Evolutionary conservation across 2,888 invertebrate species (phyloP), one percentile per base, ranked within the genome.

Genomic region (Protonemura montana): DNA sequence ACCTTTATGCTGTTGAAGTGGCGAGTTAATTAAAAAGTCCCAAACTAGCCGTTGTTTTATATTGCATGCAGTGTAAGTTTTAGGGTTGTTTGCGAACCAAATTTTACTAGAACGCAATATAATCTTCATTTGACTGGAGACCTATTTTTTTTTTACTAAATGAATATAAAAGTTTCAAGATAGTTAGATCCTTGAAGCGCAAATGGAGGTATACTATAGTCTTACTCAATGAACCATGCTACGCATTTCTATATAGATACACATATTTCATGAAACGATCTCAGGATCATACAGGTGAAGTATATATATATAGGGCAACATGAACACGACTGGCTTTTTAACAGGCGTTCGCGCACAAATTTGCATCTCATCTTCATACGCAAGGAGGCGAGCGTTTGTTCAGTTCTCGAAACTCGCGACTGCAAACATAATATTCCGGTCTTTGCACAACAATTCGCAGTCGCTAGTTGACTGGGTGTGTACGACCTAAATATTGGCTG

Each of bases 321-420:
- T 16, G 59, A 59, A 59, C 59, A 59, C 7, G 59, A 59, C 21
- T 59, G 21, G 59, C 59, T 59, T 59, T 59, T 59, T 59, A 59
- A 2, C 59, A 3, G 59, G 16, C 59, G 59, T 21, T 59, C 59
- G n/a, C n/a, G 59, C 21, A 21, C 59, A 59, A 59, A 59, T 59
- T 59, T 59, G 59, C 59, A 59, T 59, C 59, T 13, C 59, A 59
- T 59, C 59, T 59, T n/a, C n/a, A n/a, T n/a, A n/a, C n/a, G n/a
- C n/a, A n/a, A 2, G 16, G 2, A 21, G 16, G 21, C 59, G 59
- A 59, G 59, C 21, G 59, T 59, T 59, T 59, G 59, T 13, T 59
- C 59, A 59, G 59, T 10, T 59, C 59, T 59, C 21, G 59, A 59
- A 59, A 59, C 59, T 59, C 59, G 59, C 59, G 2, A 59, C 59